Base-by-base conservation (phyloP, 2,797 vertebrate genomes). In the Buphagus erythrorhynchus region DNA sequence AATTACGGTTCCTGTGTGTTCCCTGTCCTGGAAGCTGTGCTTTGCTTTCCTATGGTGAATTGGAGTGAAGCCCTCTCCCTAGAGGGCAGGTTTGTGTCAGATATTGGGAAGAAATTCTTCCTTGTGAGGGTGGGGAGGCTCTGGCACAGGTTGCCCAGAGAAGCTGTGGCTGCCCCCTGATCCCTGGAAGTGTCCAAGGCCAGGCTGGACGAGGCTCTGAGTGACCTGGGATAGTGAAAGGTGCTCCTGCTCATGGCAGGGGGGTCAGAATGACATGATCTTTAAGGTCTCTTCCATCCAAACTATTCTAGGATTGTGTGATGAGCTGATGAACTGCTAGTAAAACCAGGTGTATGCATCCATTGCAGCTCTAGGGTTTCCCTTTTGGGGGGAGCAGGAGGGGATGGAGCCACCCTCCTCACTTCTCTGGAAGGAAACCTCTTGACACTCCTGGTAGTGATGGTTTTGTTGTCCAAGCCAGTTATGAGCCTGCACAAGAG, bases 201-300 rank as follows among this genome's bases (percentile, higher is more conserved):
- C 73, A 54, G 35, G 29, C 0, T 84, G 72, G 43, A 77, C 0
- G 0, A 0, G 25, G 10, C 43, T 71, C 19, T 17, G 51, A 20
- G 38, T 6, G 6, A 6, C 26, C 33, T 46, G 80, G 13, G 2
- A 0, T 6, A 0, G 16, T 29, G 26, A 1, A 29, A 42, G 13
- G 4, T 52, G 24, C 21, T 24, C 9, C 19, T 80, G 52, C 9
- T 4, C 45, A 13, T 13, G 45, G 59, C 38, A 45, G 28, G 11
- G 33, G 22, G 2, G 0, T 9, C 0, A 6, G 40, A 59, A 22
- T 2, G 2, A 12, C 17, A 5, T 31, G 13, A 5, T 18, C 20
- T 80, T 31, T 31, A 31, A 31, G 6, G 10, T 40, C 8, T 3
- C 33, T 35, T 61, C 68, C 33, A 18, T 20, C 38, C 29, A 33